These are phyloP conservation scores for Zenarchopterus dispar DNA, from an alignment of 2,797 vertebrate genomes.

Conservation along the genomic window DNA sequence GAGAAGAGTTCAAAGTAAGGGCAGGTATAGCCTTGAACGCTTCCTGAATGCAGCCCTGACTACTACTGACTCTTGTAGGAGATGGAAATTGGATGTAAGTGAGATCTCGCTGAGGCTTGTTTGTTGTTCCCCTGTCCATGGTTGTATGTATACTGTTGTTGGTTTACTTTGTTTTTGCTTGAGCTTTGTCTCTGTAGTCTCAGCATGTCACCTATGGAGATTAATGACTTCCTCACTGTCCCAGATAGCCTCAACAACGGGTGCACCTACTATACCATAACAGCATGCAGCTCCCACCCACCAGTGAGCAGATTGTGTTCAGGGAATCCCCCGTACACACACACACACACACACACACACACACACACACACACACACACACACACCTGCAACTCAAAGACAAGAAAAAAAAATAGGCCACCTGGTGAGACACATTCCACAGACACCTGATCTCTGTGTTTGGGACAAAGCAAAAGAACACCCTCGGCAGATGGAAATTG, in stretches of 20 bases:
- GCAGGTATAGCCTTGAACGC: slow-evolving; percentile 17
- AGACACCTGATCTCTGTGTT: slow-evolving; percentile 55
- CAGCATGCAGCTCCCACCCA: slow-evolving; percentile 65
- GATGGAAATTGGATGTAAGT: slow-evolving; percentile 68
- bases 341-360: slow-evolving; percentile 52
- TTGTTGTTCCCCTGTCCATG: slow-evolving; percentile 18
- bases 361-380: slow-evolving; percentile 32
- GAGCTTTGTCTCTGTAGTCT: slow-evolving; percentile 41
- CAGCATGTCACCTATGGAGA: slow-evolving; percentile 75
- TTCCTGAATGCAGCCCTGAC: slow-evolving; percentile 13
- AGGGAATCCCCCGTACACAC: slow-evolving; percentile 69
- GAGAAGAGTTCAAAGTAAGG: slow-evolving; percentile 25
- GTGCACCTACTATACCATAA: slow-evolving; percentile 41
- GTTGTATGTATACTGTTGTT: slow-evolving; percentile 45
- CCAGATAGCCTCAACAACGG: slow-evolving; percentile 61
- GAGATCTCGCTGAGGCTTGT: slow-evolving; percentile 35
- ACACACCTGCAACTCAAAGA: slow-evolving; percentile 33
- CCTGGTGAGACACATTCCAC: slow-evolving; percentile 61
- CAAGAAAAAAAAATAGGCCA: slow-evolving; percentile 59
- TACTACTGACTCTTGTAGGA: slow-evolving; percentile 26
- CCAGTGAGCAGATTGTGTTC: slow-evolving; percentile 52
- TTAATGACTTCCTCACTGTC: slow-evolving; percentile 76
- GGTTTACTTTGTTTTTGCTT: slow-evolving; percentile 46
- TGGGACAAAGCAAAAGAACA: slow-evolving; percentile 11
- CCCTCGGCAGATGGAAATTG: neutral